These are phyloP conservation scores for Panorpa germanica DNA, from an alignment of 2,888 invertebrate genomes.

Conservation along the genomic window DNA sequence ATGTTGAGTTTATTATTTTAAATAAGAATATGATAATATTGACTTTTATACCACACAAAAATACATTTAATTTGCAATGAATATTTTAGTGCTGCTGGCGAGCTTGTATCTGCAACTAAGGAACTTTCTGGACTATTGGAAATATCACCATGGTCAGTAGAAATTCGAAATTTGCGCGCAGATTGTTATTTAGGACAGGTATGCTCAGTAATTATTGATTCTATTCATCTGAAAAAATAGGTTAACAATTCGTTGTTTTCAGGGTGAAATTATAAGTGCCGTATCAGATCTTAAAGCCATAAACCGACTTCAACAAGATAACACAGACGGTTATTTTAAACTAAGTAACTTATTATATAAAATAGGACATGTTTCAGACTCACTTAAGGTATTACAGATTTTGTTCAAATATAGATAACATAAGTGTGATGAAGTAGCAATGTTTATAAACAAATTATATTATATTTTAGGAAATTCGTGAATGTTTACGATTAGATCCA, in stretches of 20 bases:
- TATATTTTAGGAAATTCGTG: slow-evolving; percentile 71
- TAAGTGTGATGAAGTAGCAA: too few species aligned
- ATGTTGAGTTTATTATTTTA: slow-evolving; percentile 30
- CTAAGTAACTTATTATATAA: slow-evolving; percentile 74
- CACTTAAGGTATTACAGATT: slow-evolving; percentile 58
- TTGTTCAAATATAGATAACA: too few species aligned
- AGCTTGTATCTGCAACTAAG: slow-evolving; percentile 35
- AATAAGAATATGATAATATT: not conserved
- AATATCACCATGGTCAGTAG: slow-evolving; percentile 75
- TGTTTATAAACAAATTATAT: slow-evolving; percentile 27
- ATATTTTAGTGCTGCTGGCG: slow-evolving; percentile 34
- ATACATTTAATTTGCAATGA: too few species aligned
- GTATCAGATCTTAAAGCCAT: slow-evolving; percentile 80
- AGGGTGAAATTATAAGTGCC: slow-evolving; percentile 68
- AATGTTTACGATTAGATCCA: slow-evolving; percentile 92
- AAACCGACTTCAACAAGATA: slow-evolving; percentile 81
- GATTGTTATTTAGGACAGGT: slow-evolving; percentile 57
- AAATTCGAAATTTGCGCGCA: slow-evolving; percentile 67
- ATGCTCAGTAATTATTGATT: slow-evolving; percentile 11
- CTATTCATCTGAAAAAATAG: not conserved
- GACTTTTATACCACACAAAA: slow-evolving; percentile 21
- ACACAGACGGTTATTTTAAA: slow-evolving; percentile 68
- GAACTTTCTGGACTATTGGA: slow-evolving; percentile 50
- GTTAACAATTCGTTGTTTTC: slow-evolving; percentile 10
- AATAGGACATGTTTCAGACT: slow-evolving; percentile 79